phyloP scores from a whole-genome alignment of 2,113 vertebrate genomes.

The Xyrauchen texanus region DNA sequence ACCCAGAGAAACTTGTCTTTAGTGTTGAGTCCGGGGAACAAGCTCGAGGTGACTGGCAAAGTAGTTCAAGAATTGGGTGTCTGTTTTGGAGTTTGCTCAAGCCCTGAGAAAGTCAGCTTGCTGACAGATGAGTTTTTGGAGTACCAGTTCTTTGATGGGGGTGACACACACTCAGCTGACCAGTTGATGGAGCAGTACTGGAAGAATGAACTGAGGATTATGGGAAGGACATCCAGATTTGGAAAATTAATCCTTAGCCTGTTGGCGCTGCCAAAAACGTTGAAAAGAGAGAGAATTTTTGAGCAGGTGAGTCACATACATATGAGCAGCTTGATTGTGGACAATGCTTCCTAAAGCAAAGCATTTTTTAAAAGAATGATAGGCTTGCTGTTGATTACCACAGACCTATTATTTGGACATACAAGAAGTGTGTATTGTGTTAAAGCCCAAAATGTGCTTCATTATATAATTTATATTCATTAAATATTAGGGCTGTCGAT shows the following conservation, averaged over 20 bases:
- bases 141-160: constrained; percentile 49
- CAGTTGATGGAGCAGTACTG: constrained; percentile 53
- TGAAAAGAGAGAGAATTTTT: constrained; percentile 60
- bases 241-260: constrained; percentile 62
- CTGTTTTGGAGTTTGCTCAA: constrained; percentile 49
- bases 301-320: constrained; percentile 59
- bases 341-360: too few species aligned
- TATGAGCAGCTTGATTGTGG: too few species aligned
- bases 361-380: too few species aligned
- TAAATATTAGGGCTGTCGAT: too few species aligned
- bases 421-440: too few species aligned
- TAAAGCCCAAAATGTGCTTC: too few species aligned
- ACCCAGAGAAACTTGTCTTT: constrained; percentile 54
- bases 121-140: constrained; percentile 54
- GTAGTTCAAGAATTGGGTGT: constrained; percentile 45
- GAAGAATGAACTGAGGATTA: constrained; percentile 51
- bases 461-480: too few species aligned
- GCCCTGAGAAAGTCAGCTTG: constrained; percentile 17
- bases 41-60: constrained; percentile 39
- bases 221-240: constrained; percentile 48
- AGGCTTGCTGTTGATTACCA: too few species aligned
- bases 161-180: neutral
- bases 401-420: too few species aligned
- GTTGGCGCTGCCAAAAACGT: constrained; percentile 64
- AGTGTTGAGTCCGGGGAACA: constrained; percentile 56